Evolutionary conservation across 2,888 invertebrate species (phyloP), one percentile per base, ranked within the genome.

Genomic region (Tubulanus polymorphus): DNA sequence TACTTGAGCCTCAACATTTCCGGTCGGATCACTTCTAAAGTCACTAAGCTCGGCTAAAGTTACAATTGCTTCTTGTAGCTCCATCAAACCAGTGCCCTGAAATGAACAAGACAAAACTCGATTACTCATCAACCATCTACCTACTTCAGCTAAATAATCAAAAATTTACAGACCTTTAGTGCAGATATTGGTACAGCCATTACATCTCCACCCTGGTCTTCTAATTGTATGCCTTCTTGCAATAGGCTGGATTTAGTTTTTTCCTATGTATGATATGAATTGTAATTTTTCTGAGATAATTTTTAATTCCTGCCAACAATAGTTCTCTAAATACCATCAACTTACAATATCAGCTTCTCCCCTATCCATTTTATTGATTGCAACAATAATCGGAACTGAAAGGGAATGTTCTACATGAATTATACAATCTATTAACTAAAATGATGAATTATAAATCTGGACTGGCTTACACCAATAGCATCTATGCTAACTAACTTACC

Each of bases 321-420:
- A n/a, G n/a, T n/a, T n/a, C n/a, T n/a, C n/a, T n/a, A n/a, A n/a
- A n/a, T n/a, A n/a, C n/a, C n/a, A n/a, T n/a, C n/a, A n/a, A 76
- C 78, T 70, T 64, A 92, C 93, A 80, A 94, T 85, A 83, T 96
- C 86, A 59, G 90, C 91, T 75, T 86, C 86, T 57, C 89, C 88
- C 74, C 93, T 91, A 83, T 99, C 99, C 71, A 95, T 92, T 84
- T 99, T 99, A 82, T 99, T 99, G 64, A 99, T 88, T 32, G 97
- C 99, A 65, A 99, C 93, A 71, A 99, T 86, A 32, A 99, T 88
- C 0, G 95, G 93, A 67, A 96, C 93, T 88, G 83, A 59, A 83
- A 85, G n/a, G n/a, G n/a, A n/a, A n/a, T n/a, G n/a, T n/a, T n/a
- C n/a, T n/a, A n/a, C n/a, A n/a, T n/a, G n/a, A n/a, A n/a, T n/a